Evolutionary conservation across 2,797 vertebrate genomes (phyloP).

Genomic region (Channallabes apus): DNA sequence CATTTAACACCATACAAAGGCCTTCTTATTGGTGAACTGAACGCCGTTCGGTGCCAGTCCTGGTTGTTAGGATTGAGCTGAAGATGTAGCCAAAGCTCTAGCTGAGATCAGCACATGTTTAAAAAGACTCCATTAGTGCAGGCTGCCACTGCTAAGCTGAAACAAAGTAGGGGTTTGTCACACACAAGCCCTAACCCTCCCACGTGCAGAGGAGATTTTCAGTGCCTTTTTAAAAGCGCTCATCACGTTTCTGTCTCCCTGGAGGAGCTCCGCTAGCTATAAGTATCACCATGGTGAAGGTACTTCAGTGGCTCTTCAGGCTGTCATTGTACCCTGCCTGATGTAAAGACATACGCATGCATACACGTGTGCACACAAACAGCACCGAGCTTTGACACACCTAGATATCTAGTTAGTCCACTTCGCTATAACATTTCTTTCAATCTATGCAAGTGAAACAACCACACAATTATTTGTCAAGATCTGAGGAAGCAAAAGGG

Average conservation of each 20-base stretch:
- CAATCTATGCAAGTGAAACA: not conserved
- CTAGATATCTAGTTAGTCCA: not conserved
- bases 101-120: constrained; percentile 9
- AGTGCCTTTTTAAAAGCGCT: constrained; percentile 26
- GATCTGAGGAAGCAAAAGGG: not conserved
- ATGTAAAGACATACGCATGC: constrained; percentile 9
- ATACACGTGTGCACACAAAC: not conserved
- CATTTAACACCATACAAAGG: not conserved
- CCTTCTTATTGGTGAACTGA: not conserved
- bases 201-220: constrained; percentile 22
- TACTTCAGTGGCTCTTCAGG: constrained; percentile 30
- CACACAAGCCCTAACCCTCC: constrained; percentile 6
- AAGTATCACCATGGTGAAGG: constrained; percentile 49
- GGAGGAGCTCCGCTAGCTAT: constrained; percentile 41
- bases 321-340: constrained; percentile 4
- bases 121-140: constrained; percentile 40
- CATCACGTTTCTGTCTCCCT: constrained; percentile 34
- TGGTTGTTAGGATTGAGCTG: not conserved
- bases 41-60: not conserved
- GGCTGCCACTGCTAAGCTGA: constrained; percentile 24
- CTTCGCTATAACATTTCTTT: too few relatives aligned
- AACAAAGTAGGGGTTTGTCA: constrained; percentile 38
- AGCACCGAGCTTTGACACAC: not conserved
- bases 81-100: constrained; percentile 16
- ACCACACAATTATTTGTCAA: not conserved